Percentiles rank a stretch among this genome's conserved stretches.
phyloP scores from a whole-genome alignment of 2,888 invertebrate species.

The Cryptus viduatorius region DNA sequence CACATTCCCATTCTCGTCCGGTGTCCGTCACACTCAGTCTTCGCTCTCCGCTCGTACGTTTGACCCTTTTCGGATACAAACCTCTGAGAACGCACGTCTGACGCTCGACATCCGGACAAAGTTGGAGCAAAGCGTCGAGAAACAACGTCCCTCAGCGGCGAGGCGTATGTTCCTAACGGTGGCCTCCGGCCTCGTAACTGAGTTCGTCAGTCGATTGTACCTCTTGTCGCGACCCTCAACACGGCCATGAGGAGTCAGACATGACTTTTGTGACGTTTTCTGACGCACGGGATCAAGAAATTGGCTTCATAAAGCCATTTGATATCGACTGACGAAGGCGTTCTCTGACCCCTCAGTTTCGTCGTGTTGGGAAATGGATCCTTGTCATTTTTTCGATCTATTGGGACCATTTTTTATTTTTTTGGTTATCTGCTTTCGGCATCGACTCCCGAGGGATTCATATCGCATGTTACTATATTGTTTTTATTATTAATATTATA shows the following conservation, averaged over 20 bases:
- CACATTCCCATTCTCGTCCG: constrained; percentile 26
- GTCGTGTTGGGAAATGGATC: not conserved
- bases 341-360: not conserved
- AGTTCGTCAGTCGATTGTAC: not conserved
- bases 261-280: constrained; percentile 13
- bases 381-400: not conserved
- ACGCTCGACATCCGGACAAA: not conserved
- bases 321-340: not conserved
- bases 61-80: constrained; percentile 6
- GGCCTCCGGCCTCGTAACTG: constrained; percentile 7
- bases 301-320: not conserved
- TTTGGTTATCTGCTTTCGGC: not conserved
- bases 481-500: too few relatives aligned
- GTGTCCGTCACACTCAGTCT: not conserved
- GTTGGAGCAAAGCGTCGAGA: not conserved
- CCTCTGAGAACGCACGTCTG: not conserved
- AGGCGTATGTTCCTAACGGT: constrained; percentile 2
- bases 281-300: not conserved
- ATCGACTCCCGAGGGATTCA: not conserved
- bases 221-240: constrained; percentile 1
- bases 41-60: not conserved
- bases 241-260: constrained; percentile 13
- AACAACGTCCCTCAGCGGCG: not conserved
- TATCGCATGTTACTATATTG: not conserved
- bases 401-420: not conserved